A percentile compares a stretch with the other conserved stretches of the same genome.
These are phyloP conservation scores for Gortyna flavago DNA, from an alignment of 2,888 invertebrate species.

Conservation along the genomic window DNA sequence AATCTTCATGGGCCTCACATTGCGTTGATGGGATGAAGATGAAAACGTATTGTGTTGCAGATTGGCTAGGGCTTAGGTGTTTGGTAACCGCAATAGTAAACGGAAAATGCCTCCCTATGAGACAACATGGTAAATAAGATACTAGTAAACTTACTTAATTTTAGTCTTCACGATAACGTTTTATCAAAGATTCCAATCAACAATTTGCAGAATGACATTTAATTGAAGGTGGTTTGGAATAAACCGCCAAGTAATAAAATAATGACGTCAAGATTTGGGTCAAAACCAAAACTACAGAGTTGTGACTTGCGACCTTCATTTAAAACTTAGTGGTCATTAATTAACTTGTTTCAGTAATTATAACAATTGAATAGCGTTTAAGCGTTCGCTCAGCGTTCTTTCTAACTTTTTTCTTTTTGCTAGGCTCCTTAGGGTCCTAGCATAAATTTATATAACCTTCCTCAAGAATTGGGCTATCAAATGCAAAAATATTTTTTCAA, in stretches of 20 bases:
- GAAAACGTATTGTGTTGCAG: slow-evolving; percentile 21
- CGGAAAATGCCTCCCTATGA: background rate
- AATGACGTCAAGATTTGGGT: slow-evolving; percentile 39
- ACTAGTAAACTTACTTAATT: too few relatives aligned
- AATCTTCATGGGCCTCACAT: background rate
- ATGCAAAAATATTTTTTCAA: background rate
- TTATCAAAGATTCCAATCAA: slow-evolving; percentile 2
- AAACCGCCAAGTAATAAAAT: slow-evolving; percentile 12
- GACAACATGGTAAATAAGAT: background rate
- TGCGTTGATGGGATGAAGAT: background rate
- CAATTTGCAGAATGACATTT: background rate
- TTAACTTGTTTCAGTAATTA: slow-evolving; percentile 16
- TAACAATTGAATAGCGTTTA: background rate
- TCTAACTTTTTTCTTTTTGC: background rate
- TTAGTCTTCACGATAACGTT: background rate
- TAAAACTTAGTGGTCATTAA: slow-evolving; percentile 25
- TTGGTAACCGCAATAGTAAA: slow-evolving; percentile 7
- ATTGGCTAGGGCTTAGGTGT: slow-evolving; percentile 17
- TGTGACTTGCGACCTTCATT: slow-evolving; percentile 25
- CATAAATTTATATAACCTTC: background rate
- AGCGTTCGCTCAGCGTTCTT: background rate
- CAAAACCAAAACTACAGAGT: slow-evolving; percentile 47
- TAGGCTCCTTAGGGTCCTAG: background rate
- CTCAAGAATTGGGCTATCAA: background rate
- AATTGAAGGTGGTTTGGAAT: slow-evolving; percentile 8